phyloP scores from a whole-genome alignment of 1,140 invertebrate genomes.

The Kradibia gibbosae region DNA sequence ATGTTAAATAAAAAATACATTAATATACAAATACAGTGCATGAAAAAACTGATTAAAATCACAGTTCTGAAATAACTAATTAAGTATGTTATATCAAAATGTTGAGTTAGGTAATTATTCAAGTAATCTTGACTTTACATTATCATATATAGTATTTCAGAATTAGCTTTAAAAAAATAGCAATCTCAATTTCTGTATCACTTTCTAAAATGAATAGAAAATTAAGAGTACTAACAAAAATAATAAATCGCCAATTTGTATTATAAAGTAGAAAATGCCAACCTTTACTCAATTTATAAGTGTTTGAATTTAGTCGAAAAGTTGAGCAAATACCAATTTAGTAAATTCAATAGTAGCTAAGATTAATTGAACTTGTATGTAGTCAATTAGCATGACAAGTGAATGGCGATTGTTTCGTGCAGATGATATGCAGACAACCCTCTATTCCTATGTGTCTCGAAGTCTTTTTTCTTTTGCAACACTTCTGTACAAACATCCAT shows the following conservation, averaged over 20 bases:
- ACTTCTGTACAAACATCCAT: neutral
- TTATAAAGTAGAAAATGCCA: neutral
- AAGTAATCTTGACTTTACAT: too few species aligned
- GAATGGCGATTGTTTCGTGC: slow-evolving; percentile 44
- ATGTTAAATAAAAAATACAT: too few species aligned
- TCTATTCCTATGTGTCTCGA: neutral
- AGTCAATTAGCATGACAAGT: slow-evolving; percentile 44
- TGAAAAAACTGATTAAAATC: too few species aligned
- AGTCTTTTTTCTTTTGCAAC: neutral
- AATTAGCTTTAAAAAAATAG: too few species aligned
- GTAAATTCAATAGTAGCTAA: slow-evolving; percentile 29
- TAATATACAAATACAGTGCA: too few species aligned
- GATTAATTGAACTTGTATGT: slow-evolving; percentile 26
- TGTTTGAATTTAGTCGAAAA: slow-evolving; percentile 24
- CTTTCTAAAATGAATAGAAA: too few species aligned
- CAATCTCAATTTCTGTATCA: too few species aligned
- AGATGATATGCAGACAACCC: slow-evolving; percentile 35
- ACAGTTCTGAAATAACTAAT: too few species aligned
- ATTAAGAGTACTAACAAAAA: slow-evolving; percentile 5
- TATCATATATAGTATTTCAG: too few species aligned
- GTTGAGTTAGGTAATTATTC: too few species aligned
- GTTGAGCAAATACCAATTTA: neutral
- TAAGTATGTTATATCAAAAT: too few species aligned
- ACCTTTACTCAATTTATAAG: neutral
- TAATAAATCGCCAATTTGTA: slow-evolving; percentile 33